Evolutionary conservation across 2,797 vertebrate species (phyloP).

Genomic region (Rhinoraja longicauda): DNA sequence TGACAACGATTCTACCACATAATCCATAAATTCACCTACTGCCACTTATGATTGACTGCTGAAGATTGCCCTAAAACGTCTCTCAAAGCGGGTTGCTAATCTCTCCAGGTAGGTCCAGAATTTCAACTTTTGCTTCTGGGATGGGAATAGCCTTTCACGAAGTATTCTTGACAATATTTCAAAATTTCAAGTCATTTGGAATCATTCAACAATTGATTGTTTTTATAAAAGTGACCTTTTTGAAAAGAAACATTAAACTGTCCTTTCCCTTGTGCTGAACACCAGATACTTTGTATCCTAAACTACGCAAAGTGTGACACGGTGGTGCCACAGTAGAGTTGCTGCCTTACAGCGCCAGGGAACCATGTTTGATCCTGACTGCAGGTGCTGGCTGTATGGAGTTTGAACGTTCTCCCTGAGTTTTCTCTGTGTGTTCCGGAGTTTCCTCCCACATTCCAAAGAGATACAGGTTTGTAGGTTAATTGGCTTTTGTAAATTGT

Average conservation of each 20-base stretch:
- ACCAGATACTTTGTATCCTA: background rate
- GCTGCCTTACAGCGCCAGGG: too few relatives aligned
- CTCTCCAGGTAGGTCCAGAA: background rate
- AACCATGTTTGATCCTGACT: too few relatives aligned
- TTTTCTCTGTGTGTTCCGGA: too few relatives aligned
- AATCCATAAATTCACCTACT: background rate
- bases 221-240: background rate
- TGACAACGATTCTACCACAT: background rate
- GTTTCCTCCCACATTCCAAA: too few relatives aligned
- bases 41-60: background rate
- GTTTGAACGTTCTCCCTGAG: too few relatives aligned
- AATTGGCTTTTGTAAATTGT: too few relatives aligned
- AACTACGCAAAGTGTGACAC: too few relatives aligned
- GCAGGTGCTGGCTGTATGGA: too few relatives aligned
- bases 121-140: background rate
- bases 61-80: background rate
- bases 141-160: background rate
- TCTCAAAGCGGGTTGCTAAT: background rate
- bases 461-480: too few relatives aligned
- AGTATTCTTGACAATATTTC: background rate
- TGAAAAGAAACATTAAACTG: background rate
- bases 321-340: too few relatives aligned
- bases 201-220: background rate
- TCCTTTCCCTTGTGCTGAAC: background rate
- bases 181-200: background rate